These are phyloP conservation scores for Stichopus horrens DNA, from an alignment of 53 echinoderm and acorn worm genomes.

Conservation along the genomic window DNA sequence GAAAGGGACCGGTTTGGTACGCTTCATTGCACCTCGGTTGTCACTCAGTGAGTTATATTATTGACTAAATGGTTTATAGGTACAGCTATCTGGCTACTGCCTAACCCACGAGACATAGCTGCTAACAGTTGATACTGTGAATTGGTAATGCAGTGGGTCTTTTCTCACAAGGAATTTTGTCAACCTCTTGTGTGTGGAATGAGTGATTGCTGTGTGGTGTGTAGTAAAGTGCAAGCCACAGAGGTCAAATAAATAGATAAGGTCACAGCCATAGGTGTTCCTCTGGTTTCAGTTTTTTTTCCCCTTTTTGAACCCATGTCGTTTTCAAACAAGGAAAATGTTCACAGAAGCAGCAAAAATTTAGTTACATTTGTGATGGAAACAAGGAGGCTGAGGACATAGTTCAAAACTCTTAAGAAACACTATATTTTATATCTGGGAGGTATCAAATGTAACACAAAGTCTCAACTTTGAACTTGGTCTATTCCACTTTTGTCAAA, in stretches of 20 bases:
- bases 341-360: neutral
- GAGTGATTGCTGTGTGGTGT: neutral
- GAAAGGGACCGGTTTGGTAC: too few relatives aligned
- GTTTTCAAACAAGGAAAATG: neutral
- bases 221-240: neutral
- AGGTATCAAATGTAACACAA: too few relatives aligned
- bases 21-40: too few relatives aligned
- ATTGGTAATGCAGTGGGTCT: neutral
- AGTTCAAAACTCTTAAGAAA: too few relatives aligned
- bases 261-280: slow-evolving; percentile 14
- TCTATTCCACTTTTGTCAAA: too few relatives aligned
- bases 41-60: too few relatives aligned
- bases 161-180: neutral
- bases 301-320: neutral
- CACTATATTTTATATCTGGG: too few relatives aligned
- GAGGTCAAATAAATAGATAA: neutral
- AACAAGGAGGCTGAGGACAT: too few relatives aligned
- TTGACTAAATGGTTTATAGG: too few relatives aligned
- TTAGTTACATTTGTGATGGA: neutral
- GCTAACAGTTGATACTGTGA: neutral
- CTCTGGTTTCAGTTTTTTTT: neutral
- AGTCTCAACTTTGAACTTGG: too few relatives aligned
- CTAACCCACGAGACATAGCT: neutral
- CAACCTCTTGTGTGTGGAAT: neutral
- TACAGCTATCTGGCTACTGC: too few relatives aligned